phyloP scores from a whole-genome alignment of 2,888 invertebrate species.

The Macroteleia sp. region DNA sequence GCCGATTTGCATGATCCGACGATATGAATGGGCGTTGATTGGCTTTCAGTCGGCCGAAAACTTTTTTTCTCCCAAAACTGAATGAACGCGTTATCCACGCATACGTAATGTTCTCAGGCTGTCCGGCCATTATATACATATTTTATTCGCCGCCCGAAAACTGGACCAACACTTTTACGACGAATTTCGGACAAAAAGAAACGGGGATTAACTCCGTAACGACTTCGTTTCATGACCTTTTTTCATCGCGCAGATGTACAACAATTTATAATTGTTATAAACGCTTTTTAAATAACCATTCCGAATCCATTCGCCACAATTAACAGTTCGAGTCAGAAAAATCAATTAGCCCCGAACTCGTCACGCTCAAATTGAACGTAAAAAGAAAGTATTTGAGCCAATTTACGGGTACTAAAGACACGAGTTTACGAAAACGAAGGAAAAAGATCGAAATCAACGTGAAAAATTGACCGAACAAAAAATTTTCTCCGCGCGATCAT shows the following conservation, averaged over 20 bases:
- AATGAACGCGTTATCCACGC: constrained; percentile 20
- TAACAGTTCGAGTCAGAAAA: constrained; percentile 36
- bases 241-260: constrained; percentile 32
- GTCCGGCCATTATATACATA: neutral
- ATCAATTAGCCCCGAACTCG: constrained; percentile 46
- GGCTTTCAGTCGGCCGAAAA: constrained; percentile 67
- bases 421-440: constrained; percentile 45
- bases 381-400: constrained; percentile 47
- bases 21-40: constrained; percentile 76
- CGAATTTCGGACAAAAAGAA: constrained; percentile 1
- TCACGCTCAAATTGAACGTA: constrained; percentile 42
- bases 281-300: constrained; percentile 40
- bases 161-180: constrained; percentile 25
- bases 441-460: neutral
- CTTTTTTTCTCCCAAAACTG: constrained; percentile 19
- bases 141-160: constrained; percentile 2
- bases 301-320: constrained; percentile 40
- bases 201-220: constrained; percentile 8
- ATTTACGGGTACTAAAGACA: constrained; percentile 67
- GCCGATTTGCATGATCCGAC: constrained; percentile 75
- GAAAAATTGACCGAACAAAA: constrained; percentile 8
- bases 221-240: constrained; percentile 1
- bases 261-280: constrained; percentile 45
- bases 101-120: constrained; percentile 16
- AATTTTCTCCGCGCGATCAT: constrained; percentile 35